Percentiles rank a stretch among this genome's conserved stretches.
phyloP scores from a whole-genome alignment of 2,888 invertebrate genomes.

The Maniola hyperantus region DNA sequence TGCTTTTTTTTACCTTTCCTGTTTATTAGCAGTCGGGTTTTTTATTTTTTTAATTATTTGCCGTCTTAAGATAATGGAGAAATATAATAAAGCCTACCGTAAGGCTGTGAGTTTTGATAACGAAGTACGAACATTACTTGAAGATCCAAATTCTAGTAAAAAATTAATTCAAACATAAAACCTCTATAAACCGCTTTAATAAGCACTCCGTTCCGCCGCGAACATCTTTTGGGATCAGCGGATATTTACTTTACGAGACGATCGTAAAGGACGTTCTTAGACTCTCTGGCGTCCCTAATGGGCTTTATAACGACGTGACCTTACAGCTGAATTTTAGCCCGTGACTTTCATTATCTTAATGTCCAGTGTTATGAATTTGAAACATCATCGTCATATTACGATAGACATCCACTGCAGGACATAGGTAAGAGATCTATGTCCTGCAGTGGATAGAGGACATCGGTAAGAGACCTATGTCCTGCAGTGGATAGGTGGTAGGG shows the following conservation, averaged over 20 bases:
- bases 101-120: background rate
- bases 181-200: slow-evolving; percentile 63
- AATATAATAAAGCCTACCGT: background rate
- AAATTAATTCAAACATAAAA: slow-evolving; percentile 53
- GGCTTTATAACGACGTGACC: slow-evolving; percentile 22
- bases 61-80: no score
- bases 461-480: no score
- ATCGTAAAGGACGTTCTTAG: slow-evolving; percentile 52
- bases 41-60: no score
- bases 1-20: no score
- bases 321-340: slow-evolving; percentile 15
- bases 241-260: slow-evolving; percentile 65
- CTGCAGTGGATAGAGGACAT: no score
- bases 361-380: slow-evolving; percentile 12
- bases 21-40: no score
- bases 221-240: slow-evolving; percentile 60
- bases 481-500: no score
- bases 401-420: no score
- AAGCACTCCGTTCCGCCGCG: slow-evolving; percentile 56
- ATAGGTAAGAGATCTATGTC: no score
- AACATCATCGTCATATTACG: no score
- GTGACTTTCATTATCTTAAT: slow-evolving; percentile 23
- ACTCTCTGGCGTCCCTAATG: slow-evolving; percentile 24
- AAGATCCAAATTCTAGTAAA: background rate
- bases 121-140: background rate